Conservation (phyloP, 1,140 invertebrate genomes). For the Drosophila insularis region DNA sequence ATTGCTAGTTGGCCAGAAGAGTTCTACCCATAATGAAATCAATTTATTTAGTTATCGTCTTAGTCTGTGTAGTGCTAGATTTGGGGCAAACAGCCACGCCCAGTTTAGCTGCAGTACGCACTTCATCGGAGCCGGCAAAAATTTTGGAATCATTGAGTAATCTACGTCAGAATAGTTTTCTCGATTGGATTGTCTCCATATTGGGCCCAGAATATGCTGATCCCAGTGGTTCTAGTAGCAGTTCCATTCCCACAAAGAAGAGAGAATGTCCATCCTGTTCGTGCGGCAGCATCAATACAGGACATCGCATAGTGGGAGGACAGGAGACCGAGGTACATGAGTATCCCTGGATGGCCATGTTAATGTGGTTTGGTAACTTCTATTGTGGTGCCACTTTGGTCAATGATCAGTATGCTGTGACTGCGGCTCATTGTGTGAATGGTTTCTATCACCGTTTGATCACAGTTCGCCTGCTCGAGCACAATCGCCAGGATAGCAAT, state of each 20-base stretch:
- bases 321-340: constrained; percentile 85
- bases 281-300: constrained; percentile 86
- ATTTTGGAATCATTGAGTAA: constrained; percentile 53
- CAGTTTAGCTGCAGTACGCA: constrained; percentile 16
- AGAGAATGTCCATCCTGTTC: constrained; percentile 59
- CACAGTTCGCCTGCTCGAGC: constrained; percentile 87
- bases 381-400: constrained; percentile 88
- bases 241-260: constrained; percentile 24
- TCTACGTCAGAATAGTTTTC: constrained; percentile 62
- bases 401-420: constrained; percentile 84
- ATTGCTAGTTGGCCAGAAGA: constrained; percentile 60
- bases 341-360: constrained; percentile 88
- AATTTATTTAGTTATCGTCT: constrained; percentile 19
- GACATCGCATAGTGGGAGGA: constrained; percentile 87
- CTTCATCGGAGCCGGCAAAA: constrained; percentile 56
- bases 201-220: constrained; percentile 61
- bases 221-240: constrained; percentile 15
- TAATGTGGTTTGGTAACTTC: constrained; percentile 86
- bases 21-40: constrained; percentile 47
- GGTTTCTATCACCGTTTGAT: constrained; percentile 89
- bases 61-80: constrained; percentile 19
- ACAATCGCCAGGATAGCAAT: constrained; percentile 85
- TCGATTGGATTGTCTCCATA: constrained; percentile 66
- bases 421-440: constrained; percentile 89
- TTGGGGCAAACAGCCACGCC: constrained; percentile 27